Percentiles rank a stretch among this genome's conserved stretches.
Conservation (phyloP, 2,797 vertebrate species). For the Meriones psammophilus region DNA sequence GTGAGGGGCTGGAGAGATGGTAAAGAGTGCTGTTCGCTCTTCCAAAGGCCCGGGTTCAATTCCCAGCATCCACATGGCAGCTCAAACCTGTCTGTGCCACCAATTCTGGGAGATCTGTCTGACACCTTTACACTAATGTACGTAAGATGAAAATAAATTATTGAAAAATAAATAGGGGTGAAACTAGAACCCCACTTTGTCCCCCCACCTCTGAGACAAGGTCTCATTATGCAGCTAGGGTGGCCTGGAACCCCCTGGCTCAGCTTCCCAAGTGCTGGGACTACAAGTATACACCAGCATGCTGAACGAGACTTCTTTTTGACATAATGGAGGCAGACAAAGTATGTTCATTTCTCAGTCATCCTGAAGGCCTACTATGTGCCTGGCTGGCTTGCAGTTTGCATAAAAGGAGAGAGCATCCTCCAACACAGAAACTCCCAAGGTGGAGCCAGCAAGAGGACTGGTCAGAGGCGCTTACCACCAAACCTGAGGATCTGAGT, state of each 20-base stretch:
- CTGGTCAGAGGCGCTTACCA: neutral
- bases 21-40: no score
- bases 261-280: neutral
- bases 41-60: no score
- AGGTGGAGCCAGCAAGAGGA: neutral
- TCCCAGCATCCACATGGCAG: no score
- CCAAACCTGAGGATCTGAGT: neutral
- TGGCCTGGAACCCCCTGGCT: neutral
- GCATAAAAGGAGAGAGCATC: rapidly evolving
- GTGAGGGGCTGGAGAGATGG: neutral
- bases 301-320: neutral
- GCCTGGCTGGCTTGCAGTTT: neutral
- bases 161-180: neutral
- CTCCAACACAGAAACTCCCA: rapidly evolving
- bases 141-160: no score
- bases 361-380: neutral
- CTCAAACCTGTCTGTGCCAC: no score
- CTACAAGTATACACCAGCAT: neutral
- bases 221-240: neutral
- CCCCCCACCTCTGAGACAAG: neutral
- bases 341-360: neutral
- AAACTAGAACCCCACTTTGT: neutral
- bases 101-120: no score
- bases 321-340: neutral
- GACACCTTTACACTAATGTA: no score